Conservation (phyloP, 2,797 vertebrate genomes). For the Pachyuromys duprasi region DNA sequence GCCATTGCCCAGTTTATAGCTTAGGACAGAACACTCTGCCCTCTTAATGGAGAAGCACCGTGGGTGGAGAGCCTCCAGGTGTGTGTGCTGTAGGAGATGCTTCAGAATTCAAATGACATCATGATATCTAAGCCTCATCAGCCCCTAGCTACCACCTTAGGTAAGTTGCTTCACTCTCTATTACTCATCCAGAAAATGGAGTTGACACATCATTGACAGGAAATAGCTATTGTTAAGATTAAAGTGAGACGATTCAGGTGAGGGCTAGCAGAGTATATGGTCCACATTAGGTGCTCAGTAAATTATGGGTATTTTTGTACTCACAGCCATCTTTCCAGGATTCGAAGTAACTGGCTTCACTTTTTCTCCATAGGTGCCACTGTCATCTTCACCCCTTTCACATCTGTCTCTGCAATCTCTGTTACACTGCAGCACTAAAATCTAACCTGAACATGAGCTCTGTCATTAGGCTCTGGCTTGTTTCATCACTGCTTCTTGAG, state of each 20-base stretch:
- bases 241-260: not conserved
- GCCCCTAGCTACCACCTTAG: not conserved
- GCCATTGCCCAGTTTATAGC: not conserved
- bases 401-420: not conserved
- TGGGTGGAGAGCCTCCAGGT: not conserved
- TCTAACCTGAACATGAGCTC: not conserved
- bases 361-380: not conserved
- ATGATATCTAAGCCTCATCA: not conserved
- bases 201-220: not conserved
- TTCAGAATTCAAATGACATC: not conserved
- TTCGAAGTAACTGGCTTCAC: not conserved
- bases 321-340: not conserved
- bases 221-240: not conserved
- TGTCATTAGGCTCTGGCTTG: not conserved
- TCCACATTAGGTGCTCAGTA: not conserved
- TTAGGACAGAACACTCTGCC: not conserved
- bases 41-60: conserved; percentile 1
- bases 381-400: not conserved
- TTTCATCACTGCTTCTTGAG: not conserved
- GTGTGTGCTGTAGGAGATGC: not conserved
- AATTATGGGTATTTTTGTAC: not conserved
- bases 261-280: not conserved
- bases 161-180: not conserved
- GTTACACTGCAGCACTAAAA: not conserved
- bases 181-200: not conserved